phyloP scores from a whole-genome alignment of 2,113 vertebrate species.

The Aspidoscelis tigris region DNA sequence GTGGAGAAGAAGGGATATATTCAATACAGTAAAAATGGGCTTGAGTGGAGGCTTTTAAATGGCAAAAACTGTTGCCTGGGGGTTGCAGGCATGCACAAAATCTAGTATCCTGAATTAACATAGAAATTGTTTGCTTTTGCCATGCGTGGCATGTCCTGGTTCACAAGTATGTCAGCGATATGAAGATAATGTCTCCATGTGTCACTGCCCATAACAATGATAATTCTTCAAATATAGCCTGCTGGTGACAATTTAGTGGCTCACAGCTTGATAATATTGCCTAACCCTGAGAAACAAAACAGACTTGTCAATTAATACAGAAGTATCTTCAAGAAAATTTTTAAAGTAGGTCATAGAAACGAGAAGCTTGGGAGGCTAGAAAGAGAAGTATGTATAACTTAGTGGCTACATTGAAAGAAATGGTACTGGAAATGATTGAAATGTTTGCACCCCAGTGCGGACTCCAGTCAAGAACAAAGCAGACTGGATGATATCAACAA shows the following conservation, averaged over 20 bases:
- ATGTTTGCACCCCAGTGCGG: not conserved
- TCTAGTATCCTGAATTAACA: conserved; percentile 65
- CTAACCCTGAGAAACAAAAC: conserved; percentile 54
- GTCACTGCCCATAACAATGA: conserved; percentile 61
- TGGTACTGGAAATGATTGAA: not conserved
- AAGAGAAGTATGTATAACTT: conserved; percentile 23
- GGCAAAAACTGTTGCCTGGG: conserved; percentile 48
- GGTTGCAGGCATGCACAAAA: conserved; percentile 60
- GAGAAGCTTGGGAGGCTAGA: conserved; percentile 12
- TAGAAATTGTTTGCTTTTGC: conserved; percentile 69
- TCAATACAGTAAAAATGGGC: conserved; percentile 61
- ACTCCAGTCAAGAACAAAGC: conserved; percentile 39
- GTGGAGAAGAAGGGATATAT: conserved; percentile 67
- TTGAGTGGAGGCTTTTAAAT: conserved; percentile 54
- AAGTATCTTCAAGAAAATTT: conserved; percentile 64
- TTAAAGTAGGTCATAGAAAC: conserved; percentile 49
- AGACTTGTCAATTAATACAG: conserved; percentile 64
- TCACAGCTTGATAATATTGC: conserved; percentile 55
- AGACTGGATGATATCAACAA: not conserved
- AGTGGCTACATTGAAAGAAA: conserved; percentile 12
- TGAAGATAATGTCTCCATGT: conserved; percentile 64
- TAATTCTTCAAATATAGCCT: conserved; percentile 59
- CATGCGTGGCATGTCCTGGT: conserved; percentile 64
- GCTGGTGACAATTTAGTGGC: conserved; percentile 56
- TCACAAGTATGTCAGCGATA: conserved; percentile 57